These are phyloP conservation scores for Escarpia spicata DNA, from an alignment of 2,888 invertebrate genomes.

Conservation along the genomic window DNA sequence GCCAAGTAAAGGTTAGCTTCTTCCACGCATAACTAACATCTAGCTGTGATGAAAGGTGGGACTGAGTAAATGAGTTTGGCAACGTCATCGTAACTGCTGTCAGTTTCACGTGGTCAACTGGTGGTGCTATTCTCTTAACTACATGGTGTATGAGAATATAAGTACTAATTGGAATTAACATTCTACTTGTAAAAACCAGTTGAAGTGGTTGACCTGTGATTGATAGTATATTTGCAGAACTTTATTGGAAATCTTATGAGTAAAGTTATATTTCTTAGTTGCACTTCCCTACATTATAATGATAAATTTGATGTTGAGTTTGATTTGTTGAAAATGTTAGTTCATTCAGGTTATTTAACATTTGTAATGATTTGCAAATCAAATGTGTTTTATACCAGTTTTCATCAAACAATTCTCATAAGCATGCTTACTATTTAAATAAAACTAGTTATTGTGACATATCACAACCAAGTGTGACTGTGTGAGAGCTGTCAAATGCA, in stretches of 20 bases:
- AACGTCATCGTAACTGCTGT: background rate
- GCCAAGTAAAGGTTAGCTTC: slow-evolving; percentile 74
- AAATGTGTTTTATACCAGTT: background rate
- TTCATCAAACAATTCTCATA: background rate
- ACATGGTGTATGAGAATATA: background rate
- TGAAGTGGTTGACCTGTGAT: background rate
- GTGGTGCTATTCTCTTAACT: background rate
- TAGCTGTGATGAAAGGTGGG: background rate
- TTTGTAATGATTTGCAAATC: background rate
- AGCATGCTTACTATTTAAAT: background rate
- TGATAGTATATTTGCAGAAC: background rate
- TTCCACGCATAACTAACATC: background rate
- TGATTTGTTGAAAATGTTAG: background rate
- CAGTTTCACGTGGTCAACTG: background rate
- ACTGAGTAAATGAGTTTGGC: background rate
- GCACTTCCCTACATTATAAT: background rate
- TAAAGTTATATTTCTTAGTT: background rate
- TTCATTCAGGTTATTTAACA: background rate
- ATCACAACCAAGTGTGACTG: background rate
- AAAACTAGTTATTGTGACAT: background rate
- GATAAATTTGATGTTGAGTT: background rate
- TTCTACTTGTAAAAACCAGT: background rate
- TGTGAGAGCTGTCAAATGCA: too few species aligned
- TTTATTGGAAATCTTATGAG: background rate
- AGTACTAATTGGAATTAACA: background rate